phyloP scores from a whole-genome alignment of 2,113 vertebrate species.

The Platysteira castanea region DNA sequence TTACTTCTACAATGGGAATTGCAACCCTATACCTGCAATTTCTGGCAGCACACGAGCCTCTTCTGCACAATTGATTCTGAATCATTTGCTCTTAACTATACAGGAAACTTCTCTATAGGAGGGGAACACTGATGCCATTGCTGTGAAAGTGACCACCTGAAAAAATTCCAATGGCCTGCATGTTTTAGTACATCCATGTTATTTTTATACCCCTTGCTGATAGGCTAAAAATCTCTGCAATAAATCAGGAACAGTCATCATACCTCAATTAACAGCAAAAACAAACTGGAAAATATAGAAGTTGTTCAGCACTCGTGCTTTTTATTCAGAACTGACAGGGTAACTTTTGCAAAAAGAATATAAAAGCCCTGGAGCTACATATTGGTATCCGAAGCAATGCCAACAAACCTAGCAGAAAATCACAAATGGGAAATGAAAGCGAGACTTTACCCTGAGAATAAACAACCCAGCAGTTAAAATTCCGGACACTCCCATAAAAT shows the following conservation, averaged over 20 bases:
- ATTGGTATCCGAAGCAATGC: background rate
- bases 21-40: background rate
- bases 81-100: background rate
- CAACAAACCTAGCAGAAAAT: background rate
- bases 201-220: background rate
- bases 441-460: background rate
- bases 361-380: background rate
- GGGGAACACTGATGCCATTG: background rate
- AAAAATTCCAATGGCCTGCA: background rate
- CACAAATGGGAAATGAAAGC: background rate
- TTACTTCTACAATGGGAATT: background rate
- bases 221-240: background rate
- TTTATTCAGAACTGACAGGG: background rate
- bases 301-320: background rate
- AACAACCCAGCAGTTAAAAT: background rate
- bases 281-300: background rate
- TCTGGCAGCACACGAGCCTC: background rate
- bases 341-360: background rate
- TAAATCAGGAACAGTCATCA: background rate
- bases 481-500: background rate
- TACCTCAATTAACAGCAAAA: background rate
- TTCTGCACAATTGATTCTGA: background rate
- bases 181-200: background rate
- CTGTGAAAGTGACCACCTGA: background rate
- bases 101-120: background rate